Conservation (phyloP, 1,140 invertebrate genomes). For the Drosophila pachea region DNA sequence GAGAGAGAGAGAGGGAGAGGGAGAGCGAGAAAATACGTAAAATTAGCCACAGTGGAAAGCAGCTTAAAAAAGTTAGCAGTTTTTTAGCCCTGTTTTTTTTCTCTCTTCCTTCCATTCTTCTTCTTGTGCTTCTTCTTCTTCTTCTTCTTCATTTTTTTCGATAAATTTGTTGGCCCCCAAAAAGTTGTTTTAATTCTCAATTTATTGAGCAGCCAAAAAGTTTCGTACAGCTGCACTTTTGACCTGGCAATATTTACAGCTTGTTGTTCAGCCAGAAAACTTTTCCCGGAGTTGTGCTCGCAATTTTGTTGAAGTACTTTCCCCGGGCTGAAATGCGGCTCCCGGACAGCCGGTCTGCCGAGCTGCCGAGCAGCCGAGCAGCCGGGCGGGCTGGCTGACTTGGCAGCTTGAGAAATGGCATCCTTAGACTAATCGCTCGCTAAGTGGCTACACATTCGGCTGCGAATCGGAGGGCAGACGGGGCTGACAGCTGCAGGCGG, state of each 20-base stretch:
- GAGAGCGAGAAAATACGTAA: constrained; percentile 17
- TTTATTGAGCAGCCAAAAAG: constrained; percentile 63
- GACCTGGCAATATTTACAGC: constrained; percentile 52
- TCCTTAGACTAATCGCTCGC: constrained; percentile 37
- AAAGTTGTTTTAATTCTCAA: constrained; percentile 66
- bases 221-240: constrained; percentile 58
- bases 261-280: constrained; percentile 34
- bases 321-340: background rate
- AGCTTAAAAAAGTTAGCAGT: constrained; percentile 2
- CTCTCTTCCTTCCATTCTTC: constrained; percentile 11
- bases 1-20: background rate
- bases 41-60: constrained; percentile 47
- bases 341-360: too few species aligned
- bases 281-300: constrained; percentile 16
- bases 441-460: constrained; percentile 34
- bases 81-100: background rate
- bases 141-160: constrained; percentile 28
- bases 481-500: background rate
- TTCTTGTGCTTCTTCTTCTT: constrained; percentile 16
- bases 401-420: constrained; percentile 41
- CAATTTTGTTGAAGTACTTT: constrained; percentile 39
- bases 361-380: too few species aligned
- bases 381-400: constrained; percentile 11
- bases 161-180: constrained; percentile 42
- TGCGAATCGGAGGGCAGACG: background rate